A percentile compares a stretch with the other conserved stretches of the same genome.
These are phyloP conservation scores for Phoxinus dragarum DNA, from an alignment of 2,797 vertebrate species.

Conservation along the genomic window DNA sequence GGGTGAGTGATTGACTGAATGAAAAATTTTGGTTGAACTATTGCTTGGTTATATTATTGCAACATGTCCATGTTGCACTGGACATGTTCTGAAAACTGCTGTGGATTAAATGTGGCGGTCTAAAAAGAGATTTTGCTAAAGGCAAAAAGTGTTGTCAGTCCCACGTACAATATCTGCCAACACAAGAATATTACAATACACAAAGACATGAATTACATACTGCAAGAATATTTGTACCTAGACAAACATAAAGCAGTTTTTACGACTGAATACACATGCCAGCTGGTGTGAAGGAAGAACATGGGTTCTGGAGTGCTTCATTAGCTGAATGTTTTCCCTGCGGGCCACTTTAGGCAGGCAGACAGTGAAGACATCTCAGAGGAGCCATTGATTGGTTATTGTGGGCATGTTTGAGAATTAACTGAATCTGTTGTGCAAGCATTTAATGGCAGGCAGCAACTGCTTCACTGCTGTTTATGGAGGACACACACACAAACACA, in stretches of 20 bases:
- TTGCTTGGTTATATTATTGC: not conserved
- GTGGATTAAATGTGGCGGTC: not conserved
- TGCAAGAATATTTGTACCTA: slow-evolving; percentile 17
- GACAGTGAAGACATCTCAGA: slow-evolving; percentile 36
- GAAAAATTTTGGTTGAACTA: not conserved
- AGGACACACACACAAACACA: slow-evolving; percentile 23
- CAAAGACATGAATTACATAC: slow-evolving; percentile 13
- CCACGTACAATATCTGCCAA: not conserved
- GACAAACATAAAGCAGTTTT: slow-evolving; percentile 28
- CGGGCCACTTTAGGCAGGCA: slow-evolving; percentile 25
- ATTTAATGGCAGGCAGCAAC: slow-evolving; percentile 38
- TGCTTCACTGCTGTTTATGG: slow-evolving; percentile 25
- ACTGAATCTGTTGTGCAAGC: slow-evolving; percentile 66
- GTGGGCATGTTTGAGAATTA: slow-evolving; percentile 67
- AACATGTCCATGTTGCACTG: not conserved
- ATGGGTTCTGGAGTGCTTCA: slow-evolving; percentile 30
- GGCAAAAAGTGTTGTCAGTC: not conserved
- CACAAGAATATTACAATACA: slow-evolving; percentile 11
- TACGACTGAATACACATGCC: slow-evolving; percentile 43
- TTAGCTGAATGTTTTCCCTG: slow-evolving; percentile 39
- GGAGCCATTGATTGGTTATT: slow-evolving; percentile 61
- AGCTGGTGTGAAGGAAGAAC: slow-evolving; percentile 32
- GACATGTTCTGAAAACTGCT: slow-evolving; percentile 1
- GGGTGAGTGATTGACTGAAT: not conserved
- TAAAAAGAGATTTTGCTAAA: not conserved